These are phyloP conservation scores for Dromiciops gliroides DNA, from an alignment of 2,113 vertebrate genomes.

Conservation along the genomic window DNA sequence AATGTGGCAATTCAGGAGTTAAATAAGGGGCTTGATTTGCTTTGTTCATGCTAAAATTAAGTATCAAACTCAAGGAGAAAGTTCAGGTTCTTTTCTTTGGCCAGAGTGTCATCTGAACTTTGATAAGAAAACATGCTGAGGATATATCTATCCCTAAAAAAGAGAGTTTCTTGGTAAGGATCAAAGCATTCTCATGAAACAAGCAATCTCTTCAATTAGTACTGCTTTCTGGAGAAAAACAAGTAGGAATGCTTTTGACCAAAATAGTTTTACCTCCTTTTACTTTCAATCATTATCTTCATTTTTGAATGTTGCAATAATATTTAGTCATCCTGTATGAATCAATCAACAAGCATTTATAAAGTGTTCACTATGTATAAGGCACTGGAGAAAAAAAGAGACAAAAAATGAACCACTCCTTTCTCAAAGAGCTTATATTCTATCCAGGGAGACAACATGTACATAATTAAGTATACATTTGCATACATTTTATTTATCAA, in stretches of 20 bases:
- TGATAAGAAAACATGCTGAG: neutral
- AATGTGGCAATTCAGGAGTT: neutral
- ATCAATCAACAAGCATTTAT: neutral
- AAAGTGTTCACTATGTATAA: neutral
- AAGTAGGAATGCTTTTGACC: neutral
- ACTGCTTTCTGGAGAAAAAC: neutral
- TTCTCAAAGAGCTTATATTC: neutral
- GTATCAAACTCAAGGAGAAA: neutral
- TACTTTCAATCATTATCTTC: neutral
- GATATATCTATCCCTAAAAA: conserved; percentile 23
- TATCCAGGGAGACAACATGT: too few relatives aligned
- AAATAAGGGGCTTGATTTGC: neutral
- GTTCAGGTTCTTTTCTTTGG: neutral
- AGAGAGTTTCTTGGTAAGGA: neutral
- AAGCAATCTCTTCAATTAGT: neutral
- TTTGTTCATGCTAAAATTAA: neutral
- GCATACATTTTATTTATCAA: too few relatives aligned
- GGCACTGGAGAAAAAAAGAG: neutral
- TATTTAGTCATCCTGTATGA: conserved; percentile 25
- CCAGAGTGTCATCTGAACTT: neutral
- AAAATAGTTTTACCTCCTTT: neutral
- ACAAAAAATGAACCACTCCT: neutral
- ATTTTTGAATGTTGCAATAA: neutral
- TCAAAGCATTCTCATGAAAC: neutral
- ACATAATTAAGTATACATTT: too few relatives aligned